A percentile compares a stretch with the other conserved stretches of the same genome.
Evolutionary conservation across 2,797 vertebrate genomes (phyloP).

Genomic region (Parauchenoglanis punctatus): DNA sequence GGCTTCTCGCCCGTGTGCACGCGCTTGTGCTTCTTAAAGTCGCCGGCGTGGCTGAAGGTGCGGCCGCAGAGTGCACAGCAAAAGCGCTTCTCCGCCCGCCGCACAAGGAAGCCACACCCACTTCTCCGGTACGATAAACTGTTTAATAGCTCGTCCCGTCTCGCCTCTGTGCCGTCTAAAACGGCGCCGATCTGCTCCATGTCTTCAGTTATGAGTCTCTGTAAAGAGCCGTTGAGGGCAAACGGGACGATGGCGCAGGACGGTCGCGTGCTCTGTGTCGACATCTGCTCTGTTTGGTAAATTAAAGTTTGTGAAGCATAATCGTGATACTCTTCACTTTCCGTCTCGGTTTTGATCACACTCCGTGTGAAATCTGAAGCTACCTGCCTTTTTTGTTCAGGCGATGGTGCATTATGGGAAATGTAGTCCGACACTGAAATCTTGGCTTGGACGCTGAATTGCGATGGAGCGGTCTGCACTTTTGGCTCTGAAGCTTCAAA

Average conservation of each 20-base stretch:
- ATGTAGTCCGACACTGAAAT: background rate
- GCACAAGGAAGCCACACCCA: background rate
- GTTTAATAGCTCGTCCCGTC: slow-evolving; percentile 1
- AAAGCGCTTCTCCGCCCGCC: slow-evolving; percentile 37
- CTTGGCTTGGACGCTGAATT: background rate
- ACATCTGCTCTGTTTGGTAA: background rate
- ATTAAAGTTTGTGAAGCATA: background rate
- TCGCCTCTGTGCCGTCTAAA: slow-evolving; percentile 8
- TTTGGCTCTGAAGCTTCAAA: background rate
- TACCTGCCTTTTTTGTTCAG: background rate
- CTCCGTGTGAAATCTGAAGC: slow-evolving; percentile 10
- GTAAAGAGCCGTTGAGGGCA: slow-evolving; percentile 27
- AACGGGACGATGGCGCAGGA: slow-evolving; percentile 34
- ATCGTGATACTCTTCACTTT: slow-evolving; percentile 25
- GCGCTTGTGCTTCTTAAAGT: slow-evolving; percentile 45
- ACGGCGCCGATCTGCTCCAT: slow-evolving; percentile 31
- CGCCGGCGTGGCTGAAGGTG: slow-evolving; percentile 50
- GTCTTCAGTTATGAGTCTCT: slow-evolving; percentile 41
- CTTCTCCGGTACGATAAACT: slow-evolving; percentile 16
- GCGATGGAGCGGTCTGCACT: background rate
- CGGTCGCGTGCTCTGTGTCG: background rate
- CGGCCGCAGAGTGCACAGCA: slow-evolving; percentile 43
- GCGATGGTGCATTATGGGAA: background rate
- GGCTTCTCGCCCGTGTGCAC: slow-evolving; percentile 51
- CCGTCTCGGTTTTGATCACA: slow-evolving; percentile 53